Conservation (phyloP, 2,888 invertebrate genomes). For the Ichneumoninae sp. region DNA sequence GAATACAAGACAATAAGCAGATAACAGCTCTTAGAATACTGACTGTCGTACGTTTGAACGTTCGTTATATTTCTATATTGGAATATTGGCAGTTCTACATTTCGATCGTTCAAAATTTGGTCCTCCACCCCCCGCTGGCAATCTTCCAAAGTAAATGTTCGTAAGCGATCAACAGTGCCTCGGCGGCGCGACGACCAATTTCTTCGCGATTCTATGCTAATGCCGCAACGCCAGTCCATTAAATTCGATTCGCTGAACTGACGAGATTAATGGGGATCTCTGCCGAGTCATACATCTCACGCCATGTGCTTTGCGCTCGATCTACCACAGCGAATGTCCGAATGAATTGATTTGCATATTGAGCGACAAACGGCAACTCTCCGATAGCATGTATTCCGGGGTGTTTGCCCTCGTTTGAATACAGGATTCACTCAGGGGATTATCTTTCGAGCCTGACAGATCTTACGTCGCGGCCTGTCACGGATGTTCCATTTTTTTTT, state of each 20-base stretch:
- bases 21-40: too few relatives aligned
- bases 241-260: constrained; percentile 67
- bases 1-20: too few relatives aligned
- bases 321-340: constrained; percentile 10
- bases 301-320: neutral
- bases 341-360: constrained; percentile 39
- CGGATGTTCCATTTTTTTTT: neutral
- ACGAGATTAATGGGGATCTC: constrained; percentile 65
- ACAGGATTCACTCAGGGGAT: neutral
- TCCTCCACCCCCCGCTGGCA: neutral
- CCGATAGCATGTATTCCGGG: neutral
- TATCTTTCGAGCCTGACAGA: neutral
- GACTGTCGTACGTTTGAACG: too few relatives aligned
- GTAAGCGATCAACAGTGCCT: neutral
- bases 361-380: constrained; percentile 21
- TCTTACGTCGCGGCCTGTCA: neutral
- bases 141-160: neutral
- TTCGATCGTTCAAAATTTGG: too few relatives aligned
- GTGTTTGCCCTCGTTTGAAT: constrained; percentile 5
- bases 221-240: constrained; percentile 60
- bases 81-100: too few relatives aligned
- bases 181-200: neutral
- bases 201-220: constrained; percentile 66
- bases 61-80: too few relatives aligned
- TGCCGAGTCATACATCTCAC: constrained; percentile 9